Conservation (phyloP, 2,113 vertebrate species). For the Genyomyrus donnyi region DNA sequence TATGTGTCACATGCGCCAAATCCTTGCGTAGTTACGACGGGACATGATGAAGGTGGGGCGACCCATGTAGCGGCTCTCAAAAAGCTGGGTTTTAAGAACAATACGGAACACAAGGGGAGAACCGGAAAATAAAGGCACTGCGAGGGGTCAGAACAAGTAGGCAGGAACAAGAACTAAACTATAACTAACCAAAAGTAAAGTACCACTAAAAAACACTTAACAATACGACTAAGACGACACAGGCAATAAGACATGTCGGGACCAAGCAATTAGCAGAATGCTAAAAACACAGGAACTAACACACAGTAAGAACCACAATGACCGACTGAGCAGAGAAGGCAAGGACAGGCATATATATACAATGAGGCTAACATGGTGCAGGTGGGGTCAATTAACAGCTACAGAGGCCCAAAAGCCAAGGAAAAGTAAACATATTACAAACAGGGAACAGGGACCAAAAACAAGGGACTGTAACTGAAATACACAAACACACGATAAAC, state of each 20-base stretch:
- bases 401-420: background rate
- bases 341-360: background rate
- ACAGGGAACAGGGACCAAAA: background rate
- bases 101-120: background rate
- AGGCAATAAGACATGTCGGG: too few relatives aligned
- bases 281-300: background rate
- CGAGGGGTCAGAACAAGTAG: too few relatives aligned
- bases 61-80: background rate
- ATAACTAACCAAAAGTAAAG: too few relatives aligned
- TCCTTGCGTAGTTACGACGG: background rate
- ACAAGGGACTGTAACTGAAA: background rate
- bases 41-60: background rate
- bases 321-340: background rate
- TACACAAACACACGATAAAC: background rate
- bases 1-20: background rate
- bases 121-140: too few relatives aligned
- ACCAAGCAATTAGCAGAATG: background rate
- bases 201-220: too few relatives aligned
- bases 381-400: background rate
- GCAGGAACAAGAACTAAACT: too few relatives aligned
- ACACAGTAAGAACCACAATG: background rate
- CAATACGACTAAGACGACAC: too few relatives aligned
- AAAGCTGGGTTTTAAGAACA: background rate
- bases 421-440: background rate
- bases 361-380: background rate